A percentile compares a stretch with the other conserved stretches of the same genome.
These are phyloP conservation scores for Myrmecophaga tridactyla DNA, from an alignment of 2,113 vertebrate genomes.

Conservation along the genomic window DNA sequence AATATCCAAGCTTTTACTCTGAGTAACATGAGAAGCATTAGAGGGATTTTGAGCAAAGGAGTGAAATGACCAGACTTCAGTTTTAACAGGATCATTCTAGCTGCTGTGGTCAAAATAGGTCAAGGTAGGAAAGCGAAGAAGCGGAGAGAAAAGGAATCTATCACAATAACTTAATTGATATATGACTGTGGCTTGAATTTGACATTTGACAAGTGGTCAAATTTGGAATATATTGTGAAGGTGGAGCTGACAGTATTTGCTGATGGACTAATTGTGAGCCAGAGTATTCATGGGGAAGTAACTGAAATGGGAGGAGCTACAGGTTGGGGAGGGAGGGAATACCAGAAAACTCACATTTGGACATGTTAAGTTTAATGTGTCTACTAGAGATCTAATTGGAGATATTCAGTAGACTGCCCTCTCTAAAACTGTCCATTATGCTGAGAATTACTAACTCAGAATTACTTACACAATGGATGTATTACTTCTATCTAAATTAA, in stretches of 20 bases:
- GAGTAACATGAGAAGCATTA: background rate
- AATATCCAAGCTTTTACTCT: background rate
- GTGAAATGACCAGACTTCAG: background rate
- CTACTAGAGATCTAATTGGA: background rate
- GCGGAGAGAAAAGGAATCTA: background rate
- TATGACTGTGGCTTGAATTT: background rate
- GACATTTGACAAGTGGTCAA: background rate
- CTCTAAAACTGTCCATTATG: background rate
- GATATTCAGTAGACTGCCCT: background rate
- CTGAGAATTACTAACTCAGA: background rate
- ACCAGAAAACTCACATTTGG: background rate
- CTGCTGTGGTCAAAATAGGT: background rate
- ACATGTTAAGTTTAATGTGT: background rate
- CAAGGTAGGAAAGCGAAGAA: background rate
- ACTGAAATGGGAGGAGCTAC: background rate
- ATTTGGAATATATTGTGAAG: background rate
- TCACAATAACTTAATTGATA: background rate
- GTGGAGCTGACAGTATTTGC: background rate
- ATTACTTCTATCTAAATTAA: background rate
- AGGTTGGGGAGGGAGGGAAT: background rate
- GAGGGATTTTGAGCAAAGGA: background rate
- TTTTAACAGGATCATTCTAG: background rate
- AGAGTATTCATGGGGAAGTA: background rate
- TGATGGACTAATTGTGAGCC: background rate
- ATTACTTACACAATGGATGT: background rate